Evolutionary conservation across 2,113 vertebrate species (phyloP), one percentile per base, ranked within the genome.

Genomic region (Tragelaphus strepsiceros): DNA sequence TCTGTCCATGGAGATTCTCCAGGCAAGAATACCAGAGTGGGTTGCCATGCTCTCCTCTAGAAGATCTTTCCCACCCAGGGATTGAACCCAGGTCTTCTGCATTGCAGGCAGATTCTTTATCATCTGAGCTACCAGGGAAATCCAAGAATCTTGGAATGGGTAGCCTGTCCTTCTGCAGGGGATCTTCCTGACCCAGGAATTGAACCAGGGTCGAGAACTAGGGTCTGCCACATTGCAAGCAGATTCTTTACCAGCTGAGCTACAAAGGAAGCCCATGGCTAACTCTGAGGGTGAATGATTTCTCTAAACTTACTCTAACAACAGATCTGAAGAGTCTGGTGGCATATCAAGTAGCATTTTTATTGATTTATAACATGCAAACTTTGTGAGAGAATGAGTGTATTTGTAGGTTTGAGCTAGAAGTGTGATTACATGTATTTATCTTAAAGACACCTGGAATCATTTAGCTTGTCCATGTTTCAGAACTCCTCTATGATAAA

Each of bases 401-500:
- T 95, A 62, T 80, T 90, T 92, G 24, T 95, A 90, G 59, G 71
- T 89, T 89, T 83, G 39, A 46, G n/a, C n/a, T 77, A 91, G 82
- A 90, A 96, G 43, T 91, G 43, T 94, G 61, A 83, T 78, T 2
- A 0, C 16, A 82, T 93, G 39, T 14, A 51, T 95, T 94, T 93
- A 7, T 97, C 32, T 62, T 86, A 96, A 90, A 46, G 62, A 81
- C 82, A 82, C 67, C 35, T 94, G 78, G 82, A 94, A 82, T 93
- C 83, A 74, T 91, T 94, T 96, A 95, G 30, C 59, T 93, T 83
- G 58, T 80, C 35, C n/a, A 24, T 30, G 7, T 87, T 96, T 96
- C 46, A 64, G 64, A 95, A 39, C 5, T 64, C 43, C 81, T 88
- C 59, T 53, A 6, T 49, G 39, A 24, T 53, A 83, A 62, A 54